Evolutionary conservation across 2,888 invertebrate species (phyloP).

Genomic region (Linhomoeus sp.): DNA sequence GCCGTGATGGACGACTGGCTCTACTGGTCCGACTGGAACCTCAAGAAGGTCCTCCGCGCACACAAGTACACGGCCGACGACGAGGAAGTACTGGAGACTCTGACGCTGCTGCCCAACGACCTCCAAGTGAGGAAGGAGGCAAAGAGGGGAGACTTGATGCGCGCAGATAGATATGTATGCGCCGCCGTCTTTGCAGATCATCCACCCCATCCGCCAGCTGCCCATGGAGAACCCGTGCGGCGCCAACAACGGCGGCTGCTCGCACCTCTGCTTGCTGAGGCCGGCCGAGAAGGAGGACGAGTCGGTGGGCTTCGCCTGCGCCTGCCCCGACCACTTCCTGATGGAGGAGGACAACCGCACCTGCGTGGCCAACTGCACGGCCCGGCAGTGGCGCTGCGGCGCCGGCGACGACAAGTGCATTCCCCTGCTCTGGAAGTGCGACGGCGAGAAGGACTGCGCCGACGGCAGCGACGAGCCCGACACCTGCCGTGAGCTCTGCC

Average conservation of each 20-base stretch:
- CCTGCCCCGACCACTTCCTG: conserved; percentile 84
- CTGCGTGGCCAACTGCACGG: conserved; percentile 81
- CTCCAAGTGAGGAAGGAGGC: too few relatives aligned
- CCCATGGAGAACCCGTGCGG: conserved; percentile 69
- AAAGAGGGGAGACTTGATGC: too few relatives aligned
- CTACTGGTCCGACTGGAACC: conserved; percentile 97
- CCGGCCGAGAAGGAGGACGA: conserved; percentile 12
- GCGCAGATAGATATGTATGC: too few relatives aligned
- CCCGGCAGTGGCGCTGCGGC: conserved; percentile 58
- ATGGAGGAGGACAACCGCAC: conserved; percentile 29
- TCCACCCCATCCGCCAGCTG: conserved; percentile 42
- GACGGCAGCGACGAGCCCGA: conserved; percentile 72
- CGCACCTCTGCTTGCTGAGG: conserved; percentile 73
- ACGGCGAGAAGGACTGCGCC: conserved; percentile 85
- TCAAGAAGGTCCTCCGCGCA: conserved; percentile 61
- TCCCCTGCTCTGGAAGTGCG: conserved; percentile 71
- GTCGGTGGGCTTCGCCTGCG: conserved; percentile 47
- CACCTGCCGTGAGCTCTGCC: conserved; percentile 4
- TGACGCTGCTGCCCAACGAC: conserved; percentile 26
- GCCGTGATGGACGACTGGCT: conserved; percentile 70
- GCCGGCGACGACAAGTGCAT: conserved; percentile 45
- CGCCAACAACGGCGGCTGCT: conserved; percentile 76
- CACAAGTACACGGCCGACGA: conserved; percentile 58
- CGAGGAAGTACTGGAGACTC: conserved; percentile 20
- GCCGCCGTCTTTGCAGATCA: too few relatives aligned